Conservation (phyloP, 2,113 vertebrate species). For the Alosa alosa region DNA sequence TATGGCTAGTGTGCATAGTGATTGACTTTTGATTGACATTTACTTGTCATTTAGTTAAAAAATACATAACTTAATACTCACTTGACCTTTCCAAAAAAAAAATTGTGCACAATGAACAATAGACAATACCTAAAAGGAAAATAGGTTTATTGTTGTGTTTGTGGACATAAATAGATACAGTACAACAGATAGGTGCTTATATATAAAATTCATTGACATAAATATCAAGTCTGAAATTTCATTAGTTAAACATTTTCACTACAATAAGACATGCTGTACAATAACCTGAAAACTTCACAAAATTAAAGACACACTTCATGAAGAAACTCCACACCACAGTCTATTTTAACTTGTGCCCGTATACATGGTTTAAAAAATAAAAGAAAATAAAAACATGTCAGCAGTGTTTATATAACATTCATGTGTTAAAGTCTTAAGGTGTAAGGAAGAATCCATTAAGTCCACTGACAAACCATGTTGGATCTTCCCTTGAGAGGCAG, state of each 20-base stretch:
- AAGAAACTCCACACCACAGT: not conserved
- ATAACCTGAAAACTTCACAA: not conserved
- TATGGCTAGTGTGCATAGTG: not conserved
- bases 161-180: not conserved
- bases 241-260: not conserved
- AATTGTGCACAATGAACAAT: not conserved
- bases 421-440: slow-evolving; percentile 1
- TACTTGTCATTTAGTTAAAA: not conserved
- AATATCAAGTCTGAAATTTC: not conserved
- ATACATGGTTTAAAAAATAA: too few relatives aligned
- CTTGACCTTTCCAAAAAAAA: not conserved
- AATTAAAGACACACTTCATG: not conserved
- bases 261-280: not conserved
- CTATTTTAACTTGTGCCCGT: not conserved
- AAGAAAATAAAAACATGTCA: not conserved
- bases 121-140: not conserved
- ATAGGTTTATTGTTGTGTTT: not conserved
- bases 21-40: not conserved
- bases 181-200: slow-evolving; percentile 8
- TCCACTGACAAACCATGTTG: not conserved
- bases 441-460: not conserved
- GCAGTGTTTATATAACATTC: not conserved
- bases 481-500: not conserved
- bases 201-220: not conserved
- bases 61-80: not conserved